Conservation (phyloP, 1,140 invertebrate genomes). For the Nasonia giraulti region DNA sequence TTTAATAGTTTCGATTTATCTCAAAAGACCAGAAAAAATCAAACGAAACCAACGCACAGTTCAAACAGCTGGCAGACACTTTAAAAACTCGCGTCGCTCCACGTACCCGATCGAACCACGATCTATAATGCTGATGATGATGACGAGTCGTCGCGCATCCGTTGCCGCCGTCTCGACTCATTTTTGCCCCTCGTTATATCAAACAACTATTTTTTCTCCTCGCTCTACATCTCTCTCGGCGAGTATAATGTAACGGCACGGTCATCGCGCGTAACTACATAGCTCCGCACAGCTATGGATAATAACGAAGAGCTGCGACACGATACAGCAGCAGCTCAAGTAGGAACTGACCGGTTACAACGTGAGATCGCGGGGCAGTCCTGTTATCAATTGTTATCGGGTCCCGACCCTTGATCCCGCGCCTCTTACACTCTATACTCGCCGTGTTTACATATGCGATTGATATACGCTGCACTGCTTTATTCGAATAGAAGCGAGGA, state of each 20-base stretch:
- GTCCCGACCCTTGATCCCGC: slow-evolving; percentile 31
- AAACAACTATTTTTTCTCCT: not conserved
- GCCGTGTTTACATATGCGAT: not conserved
- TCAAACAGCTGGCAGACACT: no score
- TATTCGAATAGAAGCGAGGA: no score
- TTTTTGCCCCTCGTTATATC: not conserved
- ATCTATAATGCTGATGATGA: not conserved
- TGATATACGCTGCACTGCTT: not conserved
- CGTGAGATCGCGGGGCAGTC: slow-evolving; percentile 6
- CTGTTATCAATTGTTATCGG: slow-evolving; percentile 44
- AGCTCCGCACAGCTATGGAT: not conserved
- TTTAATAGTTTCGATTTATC: no score
- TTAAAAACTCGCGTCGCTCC: not conserved
- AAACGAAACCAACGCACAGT: no score
- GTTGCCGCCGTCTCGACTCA: not conserved
- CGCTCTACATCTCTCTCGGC: slow-evolving; percentile 22
- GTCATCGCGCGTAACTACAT: no score
- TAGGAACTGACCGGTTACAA: slow-evolving; percentile 27
- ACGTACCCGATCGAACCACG: slow-evolving; percentile 15
- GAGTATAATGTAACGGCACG: not conserved
- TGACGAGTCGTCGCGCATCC: not conserved
- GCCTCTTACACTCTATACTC: not conserved
- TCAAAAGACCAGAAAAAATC: no score
- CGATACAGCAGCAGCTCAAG: not conserved
- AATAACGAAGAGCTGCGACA: not conserved